Base-by-base conservation (phyloP, 2,888 invertebrate species). In the Dynastes maya region DNA sequence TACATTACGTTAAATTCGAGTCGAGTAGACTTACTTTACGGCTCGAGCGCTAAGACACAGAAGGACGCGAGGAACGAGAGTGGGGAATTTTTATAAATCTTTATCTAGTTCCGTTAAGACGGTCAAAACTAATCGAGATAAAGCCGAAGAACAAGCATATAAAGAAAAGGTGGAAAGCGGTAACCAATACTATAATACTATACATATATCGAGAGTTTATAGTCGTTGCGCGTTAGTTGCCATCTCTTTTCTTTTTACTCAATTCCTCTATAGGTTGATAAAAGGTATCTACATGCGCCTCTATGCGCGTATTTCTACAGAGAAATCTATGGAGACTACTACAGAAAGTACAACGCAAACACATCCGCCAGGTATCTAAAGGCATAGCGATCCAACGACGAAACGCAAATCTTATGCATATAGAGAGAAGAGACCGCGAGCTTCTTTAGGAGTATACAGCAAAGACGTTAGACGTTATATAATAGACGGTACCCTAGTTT, bases 91-190 rank as follows among this genome's bases (percentile, higher is more conserved):
- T 72, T 72, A 72, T 72, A 58, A 72, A 72, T 72, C 58, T 58
- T 72, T 72, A 72, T 72, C 72, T 45, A 22, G 72, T 58, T 45
- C 72, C 72, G 72, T 72, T 72, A 72, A 58, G 72, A 72, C 68
- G 72, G 58, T 72, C 72, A 58, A 72, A 72, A 72, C 72, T 72
- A 72, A 72, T 72, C 72, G 58, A 72, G 72, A 72, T 72, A 72
- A 72, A 68, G 29, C 29, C 49, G 45, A 45, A 32, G 68, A 68
- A 68, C 68, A 68, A 68, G 68, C 51, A 13, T 27, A 68, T 51
- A 68, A 68, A 68, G 68, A 68, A 68, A 68, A 68, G 68, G 49
- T 45, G 40, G 51, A 68, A 68, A 68, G 68, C 49, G 67, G 67
- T 67, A 45, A 22, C 67, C 27, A n/a, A 22, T 22, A 5, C n/a